Evolutionary conservation across 2,888 invertebrate species (phyloP), one percentile per base, ranked within the genome.

Genomic region (Alcis repandata): DNA sequence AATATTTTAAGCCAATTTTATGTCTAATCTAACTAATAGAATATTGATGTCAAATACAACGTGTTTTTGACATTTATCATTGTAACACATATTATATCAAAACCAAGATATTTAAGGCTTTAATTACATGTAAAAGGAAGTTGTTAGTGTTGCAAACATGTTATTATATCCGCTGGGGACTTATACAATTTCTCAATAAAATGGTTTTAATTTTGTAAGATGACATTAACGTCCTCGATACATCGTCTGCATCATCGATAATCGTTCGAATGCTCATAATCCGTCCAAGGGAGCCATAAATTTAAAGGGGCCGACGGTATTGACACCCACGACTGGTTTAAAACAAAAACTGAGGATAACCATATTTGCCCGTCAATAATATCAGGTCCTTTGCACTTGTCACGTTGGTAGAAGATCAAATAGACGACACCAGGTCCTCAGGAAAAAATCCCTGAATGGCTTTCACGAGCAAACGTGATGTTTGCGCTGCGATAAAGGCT

Each of bases 381-480:
- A 82, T 85, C 83, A 83, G 87, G 87, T 89, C 88, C 91, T 88
- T 87, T 85, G 88, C 90, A 91, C 90, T 92, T 91, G 91, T 90
- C 92, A 88, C 89, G 85, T 89, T 88, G 87, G 91, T 86, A 90
- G 90, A 84, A 90, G 89, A 89, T 79, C 91, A 93, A 92, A 93
- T 82, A 93, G 76, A 67, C 33, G 63, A 80, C 80, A 79, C 80
- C 79, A 84, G 86, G 82, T 82, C 83, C 83, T 83, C 79, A 77
- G 76, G 85, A 90, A 87, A 91, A 91, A 91, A 89, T 78, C 74
- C 79, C 78, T 89, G 87, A 88, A 91, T 88, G 86, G 84, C 89
- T 90, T 92, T 92, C 90, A 89, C 91, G 87, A 82, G 84, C 85
- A 92, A 91, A 88, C 91, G 88, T 81, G 76, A 92, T 91, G 88